Percentiles rank a stretch among this genome's conserved stretches.
These are phyloP conservation scores for Pogonus chalceus DNA, from an alignment of 1,140 invertebrate genomes.

Conservation along the genomic window DNA sequence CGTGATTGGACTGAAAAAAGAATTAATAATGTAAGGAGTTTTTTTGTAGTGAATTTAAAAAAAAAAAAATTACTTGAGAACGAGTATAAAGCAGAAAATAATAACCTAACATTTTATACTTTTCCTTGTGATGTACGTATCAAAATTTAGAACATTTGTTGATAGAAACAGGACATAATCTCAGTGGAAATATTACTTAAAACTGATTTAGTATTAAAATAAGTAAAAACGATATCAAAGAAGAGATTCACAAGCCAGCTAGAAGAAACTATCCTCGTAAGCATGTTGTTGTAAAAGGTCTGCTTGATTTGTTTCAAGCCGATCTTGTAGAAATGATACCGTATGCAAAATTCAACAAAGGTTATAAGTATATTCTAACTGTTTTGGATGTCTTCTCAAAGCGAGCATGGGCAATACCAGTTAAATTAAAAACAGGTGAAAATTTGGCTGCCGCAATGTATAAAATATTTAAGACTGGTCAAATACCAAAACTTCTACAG, in stretches of 20 bases:
- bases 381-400: constrained; percentile 40
- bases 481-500: constrained; percentile 34
- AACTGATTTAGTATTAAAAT: no score
- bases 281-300: constrained; percentile 27
- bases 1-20: no score
- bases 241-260: constrained; percentile 31
- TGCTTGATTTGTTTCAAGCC: constrained; percentile 35
- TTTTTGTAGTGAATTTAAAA: no score
- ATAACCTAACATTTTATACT: no score
- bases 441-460: constrained; percentile 26
- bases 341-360: constrained; percentile 30
- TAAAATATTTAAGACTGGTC: constrained; percentile 23
- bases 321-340: constrained; percentile 34
- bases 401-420: constrained; percentile 35
- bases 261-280: constrained; percentile 30
- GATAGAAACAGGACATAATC: no score
- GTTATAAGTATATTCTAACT: constrained; percentile 36
- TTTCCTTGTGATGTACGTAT: no score
- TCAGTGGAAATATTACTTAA: no score
- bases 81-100: no score
- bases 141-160: no score
- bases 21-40: no score
- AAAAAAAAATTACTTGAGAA: no score
- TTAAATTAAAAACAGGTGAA: constrained; percentile 37
- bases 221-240: no score